phyloP scores from a whole-genome alignment of 2,797 vertebrate genomes.

The Acanthis flammea region DNA sequence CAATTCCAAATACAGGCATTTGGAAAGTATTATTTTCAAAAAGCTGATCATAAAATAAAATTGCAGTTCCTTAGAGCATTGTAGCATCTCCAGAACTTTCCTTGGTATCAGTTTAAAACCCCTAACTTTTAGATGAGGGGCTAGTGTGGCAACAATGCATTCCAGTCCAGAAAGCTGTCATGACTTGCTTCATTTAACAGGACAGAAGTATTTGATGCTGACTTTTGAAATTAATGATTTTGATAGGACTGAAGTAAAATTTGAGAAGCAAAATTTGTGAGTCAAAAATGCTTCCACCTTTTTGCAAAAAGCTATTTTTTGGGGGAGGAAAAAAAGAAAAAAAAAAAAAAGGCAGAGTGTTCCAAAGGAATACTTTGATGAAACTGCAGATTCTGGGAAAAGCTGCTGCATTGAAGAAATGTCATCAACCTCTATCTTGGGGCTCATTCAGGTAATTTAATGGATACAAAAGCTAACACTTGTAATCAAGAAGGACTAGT shows the following conservation, averaged over 20 bases:
- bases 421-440: neutral
- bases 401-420: neutral
- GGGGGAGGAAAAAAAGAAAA: too few relatives aligned
- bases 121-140: neutral
- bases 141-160: neutral
- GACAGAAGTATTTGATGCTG: neutral
- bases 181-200: neutral
- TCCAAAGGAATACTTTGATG: neutral
- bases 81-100: neutral
- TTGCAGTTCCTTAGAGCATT: neutral
- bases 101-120: neutral
- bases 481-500: neutral
- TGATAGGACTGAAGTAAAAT: neutral
- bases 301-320: neutral
- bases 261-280: neutral
- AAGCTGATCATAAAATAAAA: neutral
- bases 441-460: neutral
- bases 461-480: neutral
- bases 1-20: neutral
- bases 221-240: neutral
- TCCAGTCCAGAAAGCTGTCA: neutral
- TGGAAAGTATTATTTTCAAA: neutral
- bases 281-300: neutral
- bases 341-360: fast-evolving
- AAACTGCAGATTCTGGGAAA: neutral